Percentiles rank a stretch among this genome's conserved stretches.
These are phyloP conservation scores for Margaritifera margaritifera DNA, from an alignment of 2,888 invertebrate species.

Conservation along the genomic window DNA sequence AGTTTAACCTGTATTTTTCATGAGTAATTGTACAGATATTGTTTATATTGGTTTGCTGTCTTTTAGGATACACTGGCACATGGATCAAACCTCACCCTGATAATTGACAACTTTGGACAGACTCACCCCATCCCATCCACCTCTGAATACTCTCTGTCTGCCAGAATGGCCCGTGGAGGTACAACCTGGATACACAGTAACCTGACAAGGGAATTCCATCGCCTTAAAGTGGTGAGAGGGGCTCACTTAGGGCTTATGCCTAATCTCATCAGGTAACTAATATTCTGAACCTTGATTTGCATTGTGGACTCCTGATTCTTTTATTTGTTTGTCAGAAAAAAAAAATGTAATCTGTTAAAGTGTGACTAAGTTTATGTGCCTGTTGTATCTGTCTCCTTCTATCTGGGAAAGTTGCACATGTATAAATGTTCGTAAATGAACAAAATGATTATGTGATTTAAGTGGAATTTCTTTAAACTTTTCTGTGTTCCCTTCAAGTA, in stretches of 20 bases:
- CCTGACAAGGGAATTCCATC: conserved; percentile 33
- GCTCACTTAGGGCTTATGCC: conserved; percentile 53
- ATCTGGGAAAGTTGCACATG: too few species aligned
- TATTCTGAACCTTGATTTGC: neutral
- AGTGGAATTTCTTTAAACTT: too few species aligned
- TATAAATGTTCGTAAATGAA: too few species aligned
- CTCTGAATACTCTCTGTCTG: conserved; percentile 15
- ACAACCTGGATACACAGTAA: conserved; percentile 49
- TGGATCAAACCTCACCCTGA: conserved; percentile 48
- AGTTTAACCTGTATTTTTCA: too few species aligned
- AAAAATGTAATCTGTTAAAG: neutral
- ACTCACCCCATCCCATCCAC: conserved; percentile 19
- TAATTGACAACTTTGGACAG: conserved; percentile 46
- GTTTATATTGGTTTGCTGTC: conserved; percentile 2
- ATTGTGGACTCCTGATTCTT: neutral
- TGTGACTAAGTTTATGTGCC: neutral
- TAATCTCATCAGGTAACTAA: conserved; percentile 34
- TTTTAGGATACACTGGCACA: conserved; percentile 44
- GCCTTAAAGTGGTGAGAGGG: conserved; percentile 34
- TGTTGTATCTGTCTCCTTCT: neutral
- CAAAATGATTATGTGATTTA: too few species aligned
- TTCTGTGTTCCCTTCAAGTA: too few species aligned
- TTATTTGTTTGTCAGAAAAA: neutral
- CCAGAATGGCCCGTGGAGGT: conserved; percentile 35
- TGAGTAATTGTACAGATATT: neutral